Evolutionary conservation across 2,113 vertebrate species (phyloP).

Genomic region (Odobenus rosmarus): DNA sequence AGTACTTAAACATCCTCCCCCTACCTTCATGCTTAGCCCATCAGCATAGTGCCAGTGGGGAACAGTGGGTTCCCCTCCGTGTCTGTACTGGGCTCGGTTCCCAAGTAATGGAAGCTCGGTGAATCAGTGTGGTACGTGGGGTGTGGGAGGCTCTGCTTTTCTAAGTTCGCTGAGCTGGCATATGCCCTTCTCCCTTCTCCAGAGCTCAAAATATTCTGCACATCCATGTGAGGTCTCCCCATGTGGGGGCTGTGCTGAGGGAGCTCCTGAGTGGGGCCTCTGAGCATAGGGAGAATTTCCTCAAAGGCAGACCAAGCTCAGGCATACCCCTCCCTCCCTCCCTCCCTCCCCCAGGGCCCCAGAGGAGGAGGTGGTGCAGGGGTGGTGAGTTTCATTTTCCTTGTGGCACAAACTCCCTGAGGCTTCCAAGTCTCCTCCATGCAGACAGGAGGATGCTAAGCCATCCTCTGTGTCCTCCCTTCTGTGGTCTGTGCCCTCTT

Average conservation of each 20-base stretch:
- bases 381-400: neutral
- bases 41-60: fast-evolving
- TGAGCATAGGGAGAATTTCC: neutral
- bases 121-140: neutral
- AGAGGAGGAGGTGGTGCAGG: fast-evolving
- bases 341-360: too few species aligned
- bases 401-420: neutral
- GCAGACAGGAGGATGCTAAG: neutral
- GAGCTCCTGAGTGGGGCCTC: neutral
- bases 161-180: neutral
- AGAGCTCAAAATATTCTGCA: neutral
- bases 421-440: neutral
- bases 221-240: too few species aligned
- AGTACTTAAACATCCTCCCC: neutral
- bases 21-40: neutral
- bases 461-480: neutral
- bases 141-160: neutral
- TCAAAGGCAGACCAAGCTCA: neutral
- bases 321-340: neutral
- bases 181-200: neutral
- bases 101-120: fast-evolving
- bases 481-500: too few species aligned
- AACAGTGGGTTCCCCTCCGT: neutral
- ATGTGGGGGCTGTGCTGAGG: neutral
- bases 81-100: neutral